Evolutionary conservation across 2,888 invertebrate genomes (phyloP).

Genomic region (Papilio protenor): DNA sequence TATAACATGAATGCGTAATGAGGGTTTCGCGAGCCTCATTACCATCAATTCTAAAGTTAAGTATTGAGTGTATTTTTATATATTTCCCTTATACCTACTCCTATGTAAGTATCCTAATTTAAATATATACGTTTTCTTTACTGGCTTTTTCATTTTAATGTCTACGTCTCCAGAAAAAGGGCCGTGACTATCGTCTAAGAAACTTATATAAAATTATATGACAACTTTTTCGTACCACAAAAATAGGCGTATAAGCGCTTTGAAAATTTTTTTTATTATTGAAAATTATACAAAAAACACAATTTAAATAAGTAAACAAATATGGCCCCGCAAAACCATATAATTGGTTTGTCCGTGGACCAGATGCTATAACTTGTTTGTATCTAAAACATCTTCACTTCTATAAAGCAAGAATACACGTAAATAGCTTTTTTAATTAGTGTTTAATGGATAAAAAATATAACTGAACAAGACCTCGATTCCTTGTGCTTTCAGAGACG

Average conservation of each 20-base stretch:
- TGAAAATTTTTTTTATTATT: too few species aligned
- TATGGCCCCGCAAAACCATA: too few species aligned
- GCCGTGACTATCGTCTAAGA: too few species aligned
- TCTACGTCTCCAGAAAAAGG: background rate
- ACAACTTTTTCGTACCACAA: too few species aligned
- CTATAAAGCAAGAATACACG: background rate
- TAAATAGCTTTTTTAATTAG: constrained; percentile 6
- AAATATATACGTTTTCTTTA: background rate
- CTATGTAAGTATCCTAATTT: background rate
- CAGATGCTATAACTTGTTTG: too few species aligned
- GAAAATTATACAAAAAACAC: too few species aligned
- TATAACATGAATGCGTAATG: constrained; percentile 49
- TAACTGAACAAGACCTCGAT: background rate
- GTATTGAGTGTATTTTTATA: constrained; percentile 7
- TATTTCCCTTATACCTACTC: background rate
- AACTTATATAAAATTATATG: too few species aligned
- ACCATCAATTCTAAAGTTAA: constrained; percentile 39
- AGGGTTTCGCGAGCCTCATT: constrained; percentile 45
- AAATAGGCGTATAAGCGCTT: too few species aligned
- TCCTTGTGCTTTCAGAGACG: background rate
- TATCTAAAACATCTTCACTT: background rate
- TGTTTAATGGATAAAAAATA: background rate
- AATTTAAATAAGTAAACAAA: too few species aligned
- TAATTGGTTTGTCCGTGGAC: too few species aligned
- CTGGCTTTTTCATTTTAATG: background rate